These are phyloP conservation scores for Gallinago nigripennis DNA, from an alignment of 2,797 vertebrate species.

Conservation along the genomic window DNA sequence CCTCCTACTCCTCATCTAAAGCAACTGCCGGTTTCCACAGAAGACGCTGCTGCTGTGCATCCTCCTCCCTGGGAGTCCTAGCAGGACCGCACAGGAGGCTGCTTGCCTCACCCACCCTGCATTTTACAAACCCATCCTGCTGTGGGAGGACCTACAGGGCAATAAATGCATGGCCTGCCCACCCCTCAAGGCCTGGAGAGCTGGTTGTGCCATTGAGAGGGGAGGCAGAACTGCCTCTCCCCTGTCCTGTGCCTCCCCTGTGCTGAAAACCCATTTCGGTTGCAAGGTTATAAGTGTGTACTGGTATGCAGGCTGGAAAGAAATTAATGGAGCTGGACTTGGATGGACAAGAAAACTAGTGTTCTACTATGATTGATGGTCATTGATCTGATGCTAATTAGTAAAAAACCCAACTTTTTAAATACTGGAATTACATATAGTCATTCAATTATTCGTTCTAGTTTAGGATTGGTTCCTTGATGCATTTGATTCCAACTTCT, in stretches of 20 bases:
- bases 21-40: neutral
- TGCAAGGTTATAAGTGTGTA: neutral
- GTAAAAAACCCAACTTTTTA: constrained; percentile 50
- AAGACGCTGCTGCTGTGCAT: neutral
- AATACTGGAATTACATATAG: constrained; percentile 66
- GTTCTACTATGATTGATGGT: constrained; percentile 59
- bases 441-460: constrained; percentile 52
- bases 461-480: neutral
- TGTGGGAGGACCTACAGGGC: neutral
- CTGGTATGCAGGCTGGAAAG: constrained; percentile 29
- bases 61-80: neutral
- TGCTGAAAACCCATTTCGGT: constrained; percentile 9
- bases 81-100: neutral
- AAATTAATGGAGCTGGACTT: constrained; percentile 69
- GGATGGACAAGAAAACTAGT: constrained; percentile 72
- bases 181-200: neutral
- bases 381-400: constrained; percentile 69
- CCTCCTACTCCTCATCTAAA: neutral
- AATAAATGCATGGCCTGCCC: neutral
- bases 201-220: neutral
- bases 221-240: neutral
- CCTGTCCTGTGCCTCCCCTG: neutral
- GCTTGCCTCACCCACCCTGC: neutral
- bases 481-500: neutral
- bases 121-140: neutral